Evolutionary conservation across 2,888 invertebrate species (phyloP), one percentile per base, ranked within the genome.

Genomic region (Tiliacea aurago): DNA sequence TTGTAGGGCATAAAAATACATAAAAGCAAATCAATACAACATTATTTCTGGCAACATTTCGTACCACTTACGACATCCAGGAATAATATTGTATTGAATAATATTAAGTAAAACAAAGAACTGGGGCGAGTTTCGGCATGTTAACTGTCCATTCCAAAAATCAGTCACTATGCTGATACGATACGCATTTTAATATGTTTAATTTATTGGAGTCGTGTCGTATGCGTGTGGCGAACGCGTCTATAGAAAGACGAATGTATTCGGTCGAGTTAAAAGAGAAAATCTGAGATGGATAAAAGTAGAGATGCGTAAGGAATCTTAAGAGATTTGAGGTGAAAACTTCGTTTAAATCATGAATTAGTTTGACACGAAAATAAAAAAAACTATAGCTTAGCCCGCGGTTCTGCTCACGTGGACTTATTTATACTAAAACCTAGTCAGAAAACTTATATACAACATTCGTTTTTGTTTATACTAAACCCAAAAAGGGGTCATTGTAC

Each of bases 81-180:
- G 69, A 76, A 82, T 62, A 75, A 69, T 84, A 84, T 83, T 77
- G n/a, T n/a, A n/a, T n/a, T n/a, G n/a, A 80, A 81, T 71, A 80
- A 76, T 71, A 85, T 74, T 74, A 84, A 82, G 69, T 73, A 78
- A 84, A 84, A 84, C 85, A 78, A 83, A 83, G 33, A 84, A 82
- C 72, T 73, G 76, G 80, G 73, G 45, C 83, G 55, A 78, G 64
- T 82, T 86, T 86, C 86, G 80, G 61, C 71, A 76, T 84, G 85
- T 80, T 91, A 91, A 91, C 91, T 90, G 92, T 90, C 76, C 75
- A 88, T 89, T 89, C 86, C 83, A 86, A 90, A 90, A 90, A 85
- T 80, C 80, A 78, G 65, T 67, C 77, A 68, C 65, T 76, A 66
- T 71, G 70, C 66, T 76, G 78, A 61, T 74, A 74, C 84, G 82